Conservation (phyloP, 2,113 vertebrate species). For the Menura novaehollandiae region DNA sequence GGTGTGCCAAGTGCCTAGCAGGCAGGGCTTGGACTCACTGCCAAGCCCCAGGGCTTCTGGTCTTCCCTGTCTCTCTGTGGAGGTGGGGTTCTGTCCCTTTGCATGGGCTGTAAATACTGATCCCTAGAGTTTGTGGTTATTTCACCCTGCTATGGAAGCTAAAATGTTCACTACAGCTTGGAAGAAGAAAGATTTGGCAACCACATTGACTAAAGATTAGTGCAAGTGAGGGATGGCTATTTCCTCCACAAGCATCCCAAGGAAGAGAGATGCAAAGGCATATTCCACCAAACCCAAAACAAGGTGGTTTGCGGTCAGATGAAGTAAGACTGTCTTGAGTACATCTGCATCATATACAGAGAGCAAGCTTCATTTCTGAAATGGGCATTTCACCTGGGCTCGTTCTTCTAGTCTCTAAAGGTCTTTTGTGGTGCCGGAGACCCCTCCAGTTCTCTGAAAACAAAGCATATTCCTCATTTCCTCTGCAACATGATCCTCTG, state of each 20-base stretch:
- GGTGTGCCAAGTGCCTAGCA: not conserved
- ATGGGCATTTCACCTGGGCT: not conserved
- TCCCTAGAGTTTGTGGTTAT: not conserved
- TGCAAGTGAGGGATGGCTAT: not conserved
- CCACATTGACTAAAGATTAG: accelerated
- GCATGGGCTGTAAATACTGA: not conserved
- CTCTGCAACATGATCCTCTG: not conserved
- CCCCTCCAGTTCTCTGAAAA: accelerated
- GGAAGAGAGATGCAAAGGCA: not conserved
- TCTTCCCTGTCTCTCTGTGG: not conserved
- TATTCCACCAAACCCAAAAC: not conserved
- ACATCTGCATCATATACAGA: not conserved
- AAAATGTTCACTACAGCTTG: not conserved
- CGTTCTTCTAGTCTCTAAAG: not conserved
- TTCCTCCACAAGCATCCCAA: not conserved
- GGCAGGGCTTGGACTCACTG: not conserved
- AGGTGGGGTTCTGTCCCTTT: not conserved
- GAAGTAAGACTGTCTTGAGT: not conserved
- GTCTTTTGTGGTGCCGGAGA: not conserved
- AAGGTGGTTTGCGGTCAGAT: not conserved
- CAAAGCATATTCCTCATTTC: not conserved
- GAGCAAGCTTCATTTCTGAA: not conserved
- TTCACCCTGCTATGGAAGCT: not conserved
- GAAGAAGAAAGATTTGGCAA: not conserved
- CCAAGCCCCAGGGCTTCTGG: not conserved